Conservation (phyloP, 2,113 vertebrate genomes). For the Alaudala cheleensis region DNA sequence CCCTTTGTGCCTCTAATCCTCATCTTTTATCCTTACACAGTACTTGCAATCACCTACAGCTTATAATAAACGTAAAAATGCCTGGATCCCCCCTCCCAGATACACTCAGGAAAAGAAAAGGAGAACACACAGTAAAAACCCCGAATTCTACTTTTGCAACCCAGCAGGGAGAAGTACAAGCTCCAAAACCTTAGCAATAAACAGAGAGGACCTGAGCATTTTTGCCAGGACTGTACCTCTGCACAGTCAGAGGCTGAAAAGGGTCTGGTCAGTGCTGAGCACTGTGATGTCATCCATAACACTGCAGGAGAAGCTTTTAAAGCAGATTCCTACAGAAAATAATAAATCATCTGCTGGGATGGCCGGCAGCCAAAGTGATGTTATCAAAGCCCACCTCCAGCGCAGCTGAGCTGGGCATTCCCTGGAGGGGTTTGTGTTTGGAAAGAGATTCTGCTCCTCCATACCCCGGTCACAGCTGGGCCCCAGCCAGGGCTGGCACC, state of each 20-base stretch:
- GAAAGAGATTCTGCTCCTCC: not conserved
- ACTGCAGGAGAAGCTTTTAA: not conserved
- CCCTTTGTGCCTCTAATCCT: too few species aligned
- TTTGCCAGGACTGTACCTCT: not conserved
- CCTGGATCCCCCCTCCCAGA: not conserved
- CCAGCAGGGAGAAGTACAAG: not conserved
- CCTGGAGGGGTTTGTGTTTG: not conserved
- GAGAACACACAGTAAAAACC: not conserved
- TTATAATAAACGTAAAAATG: not conserved
- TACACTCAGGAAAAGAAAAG: not conserved
- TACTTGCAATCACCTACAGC: not conserved
- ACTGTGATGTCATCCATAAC: not conserved
- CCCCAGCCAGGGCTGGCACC: not conserved
- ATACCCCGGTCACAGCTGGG: not conserved
- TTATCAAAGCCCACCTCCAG: not conserved
- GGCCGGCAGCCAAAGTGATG: constrained; percentile 28
- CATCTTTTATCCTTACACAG: not conserved
- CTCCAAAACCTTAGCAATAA: not conserved
- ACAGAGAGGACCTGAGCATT: not conserved
- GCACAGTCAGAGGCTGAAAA: not conserved
- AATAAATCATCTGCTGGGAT: not conserved
- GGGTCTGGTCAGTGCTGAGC: not conserved
- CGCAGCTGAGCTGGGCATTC: not conserved
- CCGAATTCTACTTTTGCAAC: not conserved
- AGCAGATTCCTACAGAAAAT: not conserved